phyloP scores from a whole-genome alignment of 92 coral and sea anemone genomes.

The Desmophyllum pertusum region DNA sequence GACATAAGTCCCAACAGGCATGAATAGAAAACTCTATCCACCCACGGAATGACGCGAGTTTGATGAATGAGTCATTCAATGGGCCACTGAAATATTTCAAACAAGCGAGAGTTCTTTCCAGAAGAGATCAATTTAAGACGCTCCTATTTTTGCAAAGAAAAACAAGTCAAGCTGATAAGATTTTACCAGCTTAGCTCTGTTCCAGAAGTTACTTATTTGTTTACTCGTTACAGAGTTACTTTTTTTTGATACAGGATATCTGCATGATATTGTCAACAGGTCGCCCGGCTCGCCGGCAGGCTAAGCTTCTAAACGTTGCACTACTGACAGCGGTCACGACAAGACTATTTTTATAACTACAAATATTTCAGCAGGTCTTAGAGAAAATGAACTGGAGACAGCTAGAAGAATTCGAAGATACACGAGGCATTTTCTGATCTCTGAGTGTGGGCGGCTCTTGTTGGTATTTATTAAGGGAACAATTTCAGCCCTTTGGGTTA shows the following conservation, averaged over 20 bases:
- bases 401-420: neutral
- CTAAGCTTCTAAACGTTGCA: neutral
- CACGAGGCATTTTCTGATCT: neutral
- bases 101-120: constrained; percentile 5
- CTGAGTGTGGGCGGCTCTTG: neutral
- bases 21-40: constrained; percentile 4
- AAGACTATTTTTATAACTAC: neutral
- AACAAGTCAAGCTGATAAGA: neutral
- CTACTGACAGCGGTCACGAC: constrained; percentile 20
- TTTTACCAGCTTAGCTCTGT: constrained; percentile 20
- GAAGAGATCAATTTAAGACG: constrained; percentile 7
- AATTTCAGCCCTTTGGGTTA: neutral
- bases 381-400: neutral
- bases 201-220: constrained; percentile 35
- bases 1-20: constrained; percentile 15
- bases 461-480: constrained; percentile 5
- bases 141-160: constrained; percentile 12
- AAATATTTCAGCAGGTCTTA: neutral
- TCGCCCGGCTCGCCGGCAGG: neutral
- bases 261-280: constrained; percentile 19
- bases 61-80: constrained; percentile 40
- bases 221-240: constrained; percentile 52
- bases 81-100: neutral
- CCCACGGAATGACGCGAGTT: constrained; percentile 28
- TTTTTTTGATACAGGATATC: constrained; percentile 41